phyloP scores from a whole-genome alignment of 1,140 invertebrate genomes.

The Pogonus chalceus region DNA sequence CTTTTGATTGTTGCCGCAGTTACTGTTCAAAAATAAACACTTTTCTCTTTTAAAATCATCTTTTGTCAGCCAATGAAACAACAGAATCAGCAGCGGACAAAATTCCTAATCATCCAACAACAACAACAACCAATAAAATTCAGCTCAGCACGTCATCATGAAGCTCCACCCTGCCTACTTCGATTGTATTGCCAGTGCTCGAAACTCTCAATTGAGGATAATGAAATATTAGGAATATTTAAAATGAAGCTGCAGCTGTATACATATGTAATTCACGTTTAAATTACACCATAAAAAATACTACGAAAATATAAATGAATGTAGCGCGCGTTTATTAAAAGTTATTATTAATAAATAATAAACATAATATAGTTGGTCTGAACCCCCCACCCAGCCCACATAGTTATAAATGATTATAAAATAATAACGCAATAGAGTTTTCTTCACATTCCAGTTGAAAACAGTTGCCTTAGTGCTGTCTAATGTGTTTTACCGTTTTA shows the following conservation, averaged over 20 bases:
- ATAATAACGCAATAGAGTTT: slow-evolving; percentile 30
- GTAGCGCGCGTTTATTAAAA: not conserved
- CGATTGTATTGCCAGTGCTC: not conserved
- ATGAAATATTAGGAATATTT: not conserved
- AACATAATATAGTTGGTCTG: not conserved
- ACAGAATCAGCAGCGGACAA: not conserved
- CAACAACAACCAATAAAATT: too few species aligned
- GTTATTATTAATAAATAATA: not conserved
- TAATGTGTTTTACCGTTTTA: not conserved
- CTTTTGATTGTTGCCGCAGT: not conserved
- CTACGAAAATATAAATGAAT: not conserved
- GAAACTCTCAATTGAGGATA: not conserved
- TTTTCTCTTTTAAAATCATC: not conserved
- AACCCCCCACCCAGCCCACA: not conserved
- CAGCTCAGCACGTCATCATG: too few species aligned
- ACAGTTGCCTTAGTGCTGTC: slow-evolving; percentile 33
- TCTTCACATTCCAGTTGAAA: slow-evolving; percentile 35
- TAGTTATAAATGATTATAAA: too few species aligned
- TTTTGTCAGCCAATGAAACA: not conserved
- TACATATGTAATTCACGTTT: not conserved
- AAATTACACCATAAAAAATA: not conserved
- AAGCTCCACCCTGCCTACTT: too few species aligned
- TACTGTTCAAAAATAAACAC: not conserved
- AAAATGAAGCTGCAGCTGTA: not conserved
- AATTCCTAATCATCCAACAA: too few species aligned